Percentiles rank a stretch among this genome's conserved stretches.
Evolutionary conservation across 2,113 vertebrate genomes (phyloP).

Genomic region (Silurus glanis): DNA sequence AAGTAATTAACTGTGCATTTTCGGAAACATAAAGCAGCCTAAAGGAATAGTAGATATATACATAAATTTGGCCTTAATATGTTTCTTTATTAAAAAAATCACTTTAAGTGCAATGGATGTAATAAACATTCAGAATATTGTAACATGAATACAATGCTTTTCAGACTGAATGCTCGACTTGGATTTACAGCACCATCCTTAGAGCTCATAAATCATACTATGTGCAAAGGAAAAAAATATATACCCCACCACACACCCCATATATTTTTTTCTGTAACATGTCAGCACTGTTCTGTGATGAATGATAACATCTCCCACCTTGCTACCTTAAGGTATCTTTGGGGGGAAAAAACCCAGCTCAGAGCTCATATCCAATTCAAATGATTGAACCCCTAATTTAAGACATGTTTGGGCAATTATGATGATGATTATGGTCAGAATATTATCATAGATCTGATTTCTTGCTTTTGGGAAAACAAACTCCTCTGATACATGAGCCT

Average conservation of each 20-base stretch:
- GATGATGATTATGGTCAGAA: background rate
- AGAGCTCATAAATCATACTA: conserved; percentile 13
- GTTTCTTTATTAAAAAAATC: background rate
- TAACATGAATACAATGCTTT: background rate
- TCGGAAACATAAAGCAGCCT: background rate
- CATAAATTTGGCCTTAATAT: background rate
- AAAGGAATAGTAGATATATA: background rate
- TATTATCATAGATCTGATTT: background rate
- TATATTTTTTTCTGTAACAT: background rate
- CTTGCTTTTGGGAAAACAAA: background rate
- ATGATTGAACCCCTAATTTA: background rate
- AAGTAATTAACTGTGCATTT: conserved; percentile 10
- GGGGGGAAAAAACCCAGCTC: background rate
- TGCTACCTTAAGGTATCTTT: conserved; percentile 1
- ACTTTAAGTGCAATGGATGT: background rate
- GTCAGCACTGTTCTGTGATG: background rate
- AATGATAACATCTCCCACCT: background rate
- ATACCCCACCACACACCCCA: background rate
- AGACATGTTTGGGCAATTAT: background rate
- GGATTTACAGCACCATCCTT: background rate
- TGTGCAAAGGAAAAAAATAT: background rate
- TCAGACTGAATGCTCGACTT: background rate
- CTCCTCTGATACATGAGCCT: background rate
- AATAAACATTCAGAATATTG: background rate
- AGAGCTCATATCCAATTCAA: background rate